phyloP scores from a whole-genome alignment of 2,113 vertebrate species.

The Rhinoderma darwinii region DNA sequence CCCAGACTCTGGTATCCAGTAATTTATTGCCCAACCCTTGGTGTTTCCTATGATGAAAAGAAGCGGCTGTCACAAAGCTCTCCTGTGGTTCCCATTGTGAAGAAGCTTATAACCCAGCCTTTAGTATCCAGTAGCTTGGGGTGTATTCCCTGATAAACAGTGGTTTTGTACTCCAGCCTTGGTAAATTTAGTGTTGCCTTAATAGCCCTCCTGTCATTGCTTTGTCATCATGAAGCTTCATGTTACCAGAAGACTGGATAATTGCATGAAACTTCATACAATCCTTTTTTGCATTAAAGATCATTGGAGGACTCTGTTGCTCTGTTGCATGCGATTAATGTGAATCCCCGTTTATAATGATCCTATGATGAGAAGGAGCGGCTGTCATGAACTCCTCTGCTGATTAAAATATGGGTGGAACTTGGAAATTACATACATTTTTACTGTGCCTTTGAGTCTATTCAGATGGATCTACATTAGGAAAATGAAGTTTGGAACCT shows the following conservation, averaged over 20 bases:
- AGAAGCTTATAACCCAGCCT: neutral
- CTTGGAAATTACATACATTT: neutral
- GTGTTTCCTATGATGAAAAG: neutral
- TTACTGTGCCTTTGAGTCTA: neutral
- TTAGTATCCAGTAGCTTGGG: neutral
- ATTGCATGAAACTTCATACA: neutral
- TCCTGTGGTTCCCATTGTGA: neutral
- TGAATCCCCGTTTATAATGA: neutral
- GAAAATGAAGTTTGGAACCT: neutral
- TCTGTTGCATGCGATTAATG: too few relatives aligned
- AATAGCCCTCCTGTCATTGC: slow-evolving; percentile 5
- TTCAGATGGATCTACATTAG: neutral
- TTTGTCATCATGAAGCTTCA: neutral
- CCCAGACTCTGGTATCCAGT: neutral
- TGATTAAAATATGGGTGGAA: neutral
- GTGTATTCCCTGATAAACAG: neutral
- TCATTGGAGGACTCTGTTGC: neutral
- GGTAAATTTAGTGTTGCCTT: neutral
- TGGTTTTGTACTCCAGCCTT: neutral
- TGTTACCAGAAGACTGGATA: slow-evolving; percentile 1
- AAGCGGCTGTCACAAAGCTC: neutral
- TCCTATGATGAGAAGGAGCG: neutral
- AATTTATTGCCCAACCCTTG: neutral
- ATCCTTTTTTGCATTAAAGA: neutral
- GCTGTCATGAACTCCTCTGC: neutral